A percentile compares a stretch with the other conserved stretches of the same genome.
phyloP scores from a whole-genome alignment of 2,797 vertebrate genomes.

The Lutjanus argentimaculatus region DNA sequence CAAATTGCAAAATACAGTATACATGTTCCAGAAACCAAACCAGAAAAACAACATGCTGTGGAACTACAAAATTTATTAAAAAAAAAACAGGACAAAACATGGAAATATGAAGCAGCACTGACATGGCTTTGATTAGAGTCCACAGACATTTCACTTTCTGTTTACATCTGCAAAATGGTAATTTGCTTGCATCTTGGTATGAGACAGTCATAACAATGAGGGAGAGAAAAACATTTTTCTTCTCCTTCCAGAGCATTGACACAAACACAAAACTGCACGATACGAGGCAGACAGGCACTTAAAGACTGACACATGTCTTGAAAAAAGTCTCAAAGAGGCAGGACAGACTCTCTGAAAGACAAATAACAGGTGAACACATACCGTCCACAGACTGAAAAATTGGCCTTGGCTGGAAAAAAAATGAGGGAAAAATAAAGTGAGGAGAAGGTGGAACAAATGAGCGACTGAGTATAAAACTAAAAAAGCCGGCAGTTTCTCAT shows the following conservation, averaged over 20 bases:
- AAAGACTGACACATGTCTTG: not conserved
- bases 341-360: slow-evolving; percentile 1
- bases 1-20: not conserved
- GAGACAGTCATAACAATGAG: slow-evolving; percentile 9
- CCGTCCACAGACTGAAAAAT: not conserved
- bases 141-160: slow-evolving; percentile 8
- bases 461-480: not conserved
- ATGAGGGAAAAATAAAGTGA: not conserved
- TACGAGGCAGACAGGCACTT: not conserved
- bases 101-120: slow-evolving; percentile 25
- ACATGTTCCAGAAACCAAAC: not conserved
- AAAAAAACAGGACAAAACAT: slow-evolving; percentile 4
- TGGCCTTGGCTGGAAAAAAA: not conserved
- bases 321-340: slow-evolving; percentile 10
- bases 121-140: slow-evolving; percentile 14
- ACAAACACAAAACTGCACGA: not conserved
- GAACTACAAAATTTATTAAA: not conserved
- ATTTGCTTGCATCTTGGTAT: slow-evolving; percentile 10
- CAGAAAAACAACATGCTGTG: not conserved
- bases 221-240: slow-evolving; percentile 2
- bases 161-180: slow-evolving; percentile 9
- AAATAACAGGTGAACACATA: slow-evolving; percentile 16
- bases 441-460: slow-evolving; percentile 6
- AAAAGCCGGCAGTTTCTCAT: slow-evolving; percentile 40
- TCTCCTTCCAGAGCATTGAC: not conserved